Evolutionary conservation across 2,888 invertebrate species (phyloP), one percentile per base, ranked within the genome.

Genomic region (Caenorhabditis sp.): DNA sequence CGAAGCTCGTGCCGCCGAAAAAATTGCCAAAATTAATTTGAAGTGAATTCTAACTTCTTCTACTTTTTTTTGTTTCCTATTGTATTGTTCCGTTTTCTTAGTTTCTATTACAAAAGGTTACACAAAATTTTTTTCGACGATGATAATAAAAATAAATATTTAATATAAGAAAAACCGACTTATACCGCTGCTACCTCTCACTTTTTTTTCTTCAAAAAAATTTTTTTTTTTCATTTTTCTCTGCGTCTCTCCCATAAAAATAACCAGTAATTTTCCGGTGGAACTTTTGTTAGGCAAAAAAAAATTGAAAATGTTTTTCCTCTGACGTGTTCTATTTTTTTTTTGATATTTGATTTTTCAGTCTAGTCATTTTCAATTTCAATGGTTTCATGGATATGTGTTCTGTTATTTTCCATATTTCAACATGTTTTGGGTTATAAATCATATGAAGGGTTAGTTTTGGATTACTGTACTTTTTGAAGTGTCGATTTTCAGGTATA

Each of bases 1-100:
- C 4, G 82, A 82, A 49, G 73, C 77, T 56, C 57, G 77, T n/a
- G 82, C 82, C 1, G 67, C 73, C 1, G 75, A 81, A 14, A 70
- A 68, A 21, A 78, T 81, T 36, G 59, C 78, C 2, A 74, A 63
- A 54, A 69, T 69, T 21, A 69, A 66, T 27, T 27, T 69, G 17
- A 43, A 43, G 17, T 43, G 8, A 43, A 43, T 7, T 43, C 43
- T 43, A 7, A 3, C 2, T 43, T 43, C 10, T 36, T 36, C 36
- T 10, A 36, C 36, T 8, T 5, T 36, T 36, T 10, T 10, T 8
- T 8, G 36, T 43, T 43, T 17, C 43, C 43, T 43, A 43, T 43
- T 43, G 43, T 43, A 2, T 43, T 36, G 5, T 36, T 36, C 10
- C 36, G 36, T 14, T 43, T 43, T 14, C 14, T 14, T 43, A 52